Base-by-base conservation (phyloP, 2,888 invertebrate genomes). In the Apodemia hepburni region DNA sequence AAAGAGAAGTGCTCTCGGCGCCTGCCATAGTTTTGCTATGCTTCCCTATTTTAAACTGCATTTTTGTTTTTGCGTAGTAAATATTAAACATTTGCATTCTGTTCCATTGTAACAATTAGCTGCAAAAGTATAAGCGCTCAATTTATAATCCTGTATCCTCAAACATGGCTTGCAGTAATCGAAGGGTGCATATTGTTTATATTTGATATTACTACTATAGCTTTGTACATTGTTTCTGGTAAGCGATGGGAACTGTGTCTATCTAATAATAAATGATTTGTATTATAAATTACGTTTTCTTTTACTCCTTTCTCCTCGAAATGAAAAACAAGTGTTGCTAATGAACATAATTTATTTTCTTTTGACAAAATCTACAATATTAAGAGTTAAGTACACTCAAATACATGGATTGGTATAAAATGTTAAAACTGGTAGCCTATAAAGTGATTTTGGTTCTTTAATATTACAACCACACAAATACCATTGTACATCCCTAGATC, bases 201-300 rank as follows among this genome's bases (percentile, higher is more conserved):
- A 91, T 90, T 90, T 91, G 91, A 92, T 92, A 92, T 92, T 92
- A 90, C 91, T 92, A 91, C 89, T 92, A 92, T 93, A 93, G 94
- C 93, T 94, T 93, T 94, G 93, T 94, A 93, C 93, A 93, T 93
- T 93, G 91, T 93, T 93, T 93, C 93, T 93, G 92, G 93, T 93
- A 93, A 93, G 93, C 94, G 93, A 92, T 93, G 92, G 93, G 93
- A 93, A 93, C 93, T 93, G 93, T 94, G 94, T 94, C 94, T 94
- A 93, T 93, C 92, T 92, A 92, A 93, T 92, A 92, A 92, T 92
- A 92, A 92, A 93, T 93, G 94, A 94, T 94, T 94, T 94, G 94
- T 94, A 94, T 93, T 93, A 94, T 94, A 89, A 70, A 9, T 64
- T 66, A 60, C 78, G 72, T 75, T 84, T 84, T 85, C 51, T 73